Base-by-base conservation (phyloP, 30 jellyfish, hydroid and myxozoan genomes). In the Cassiopea xamachana region DNA sequence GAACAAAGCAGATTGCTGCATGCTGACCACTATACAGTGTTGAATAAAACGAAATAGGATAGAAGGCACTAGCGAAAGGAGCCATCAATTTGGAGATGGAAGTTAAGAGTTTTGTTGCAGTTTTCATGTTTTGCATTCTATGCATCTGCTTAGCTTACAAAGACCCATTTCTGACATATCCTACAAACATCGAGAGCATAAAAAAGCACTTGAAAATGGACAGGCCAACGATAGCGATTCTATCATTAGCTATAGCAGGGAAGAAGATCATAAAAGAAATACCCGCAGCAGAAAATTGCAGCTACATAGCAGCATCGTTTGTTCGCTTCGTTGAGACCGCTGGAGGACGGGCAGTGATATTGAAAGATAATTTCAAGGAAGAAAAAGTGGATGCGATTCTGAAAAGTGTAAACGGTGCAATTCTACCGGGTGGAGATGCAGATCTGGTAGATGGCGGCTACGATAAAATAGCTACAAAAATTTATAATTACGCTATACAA, bases 371-470 rank as follows among this genome's bases (percentile, higher is more conserved):
- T 83, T 70, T 75, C n/a, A 85, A 86, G 8, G 89, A 82, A 27
- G 83, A 87, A 50, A 78, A 94, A n/a, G 87, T 94, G 18, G 82
- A 87, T 46, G 61, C 78, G 2, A 82, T 94, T 19, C 85, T 94
- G 64, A 75, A 79, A 75, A 79, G 86, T 39, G 87, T 94, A 14
- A 94, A 94, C 58, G 98, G 97, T 2, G 98, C 92, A 2, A 84
- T 94, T 2, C 75, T 94, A 59, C 97, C 97, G 8, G 98, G 98
- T 1, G 98, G 98, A 1, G 98, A 94, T 58, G 94, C 77, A 46
- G 97, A 86, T 64, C 67, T 90, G 1, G 51, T 93, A 49, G 98
- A 94, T 82, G 85, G 89, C 27, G 98, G 98, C 6, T 94, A 94
- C 58, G 91, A 87, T 16, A 81, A 87, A 83, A 86, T 94, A 7